Conservation (phyloP, 2,888 invertebrate species). For the Epinotia demarniana region DNA sequence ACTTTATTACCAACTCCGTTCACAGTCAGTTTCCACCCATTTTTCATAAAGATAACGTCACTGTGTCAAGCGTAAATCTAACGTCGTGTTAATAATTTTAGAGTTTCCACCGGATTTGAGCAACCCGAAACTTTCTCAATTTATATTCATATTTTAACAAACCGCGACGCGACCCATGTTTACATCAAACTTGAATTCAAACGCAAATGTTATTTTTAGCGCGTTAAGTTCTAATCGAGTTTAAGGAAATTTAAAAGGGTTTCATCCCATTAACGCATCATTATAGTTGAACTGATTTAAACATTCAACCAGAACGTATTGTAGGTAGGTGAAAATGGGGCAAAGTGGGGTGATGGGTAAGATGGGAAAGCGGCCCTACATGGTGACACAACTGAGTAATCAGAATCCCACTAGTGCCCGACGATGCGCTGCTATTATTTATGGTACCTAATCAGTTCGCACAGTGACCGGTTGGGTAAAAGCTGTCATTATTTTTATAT, state of each 20-base stretch:
- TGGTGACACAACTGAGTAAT: too few species aligned
- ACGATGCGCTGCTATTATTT: too few species aligned
- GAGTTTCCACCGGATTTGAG: conserved; percentile 70
- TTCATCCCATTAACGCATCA: not conserved
- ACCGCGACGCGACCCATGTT: conserved; percentile 68
- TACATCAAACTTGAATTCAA: conserved; percentile 64
- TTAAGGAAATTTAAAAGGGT: not conserved
- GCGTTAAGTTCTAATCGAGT: conserved; percentile 28
- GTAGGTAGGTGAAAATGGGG: too few species aligned
- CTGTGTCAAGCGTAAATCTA: conserved; percentile 59
- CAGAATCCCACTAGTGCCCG: too few species aligned
- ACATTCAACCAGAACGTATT: too few species aligned
- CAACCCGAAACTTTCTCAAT: conserved; percentile 78
- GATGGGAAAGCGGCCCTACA: too few species aligned
- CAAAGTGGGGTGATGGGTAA: too few species aligned
- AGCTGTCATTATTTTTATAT: too few species aligned
- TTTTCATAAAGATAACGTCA: conserved; percentile 51
- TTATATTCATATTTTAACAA: conserved; percentile 82
- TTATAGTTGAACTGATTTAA: too few species aligned
- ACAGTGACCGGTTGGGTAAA: too few species aligned
- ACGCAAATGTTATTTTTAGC: conserved; percentile 39
- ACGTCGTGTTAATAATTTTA: conserved; percentile 75
- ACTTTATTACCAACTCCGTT: conserved; percentile 19
- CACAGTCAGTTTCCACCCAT: conserved; percentile 47
- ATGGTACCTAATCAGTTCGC: too few species aligned